Evolutionary conservation across 2,888 invertebrate genomes (phyloP), one percentile per base, ranked within the genome.

Genomic region (Stomorhina lunata): DNA sequence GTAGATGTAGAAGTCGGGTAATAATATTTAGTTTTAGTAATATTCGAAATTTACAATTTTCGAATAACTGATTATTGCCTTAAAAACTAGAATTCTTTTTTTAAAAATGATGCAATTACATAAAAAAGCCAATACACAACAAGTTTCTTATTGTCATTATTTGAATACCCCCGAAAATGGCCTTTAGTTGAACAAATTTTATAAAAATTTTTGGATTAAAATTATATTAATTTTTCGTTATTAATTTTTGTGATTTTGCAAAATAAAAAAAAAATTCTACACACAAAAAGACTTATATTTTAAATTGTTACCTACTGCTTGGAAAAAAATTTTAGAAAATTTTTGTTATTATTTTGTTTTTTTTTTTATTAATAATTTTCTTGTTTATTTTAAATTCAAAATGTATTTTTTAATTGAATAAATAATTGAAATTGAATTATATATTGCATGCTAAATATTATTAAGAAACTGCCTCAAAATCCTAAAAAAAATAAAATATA

Each of bases 201-300:
- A 57, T 25, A 66, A 66, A 27, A 34, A 37, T 65, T 68, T 53
- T 22, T 27, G 27, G 43, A 43, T 4, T 2, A 55, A 55, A 55
- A 43, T 69, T 69, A 55, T 69, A 43, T 55, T 53, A 20, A 40
- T 55, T 69, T 55, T 1, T 50, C 15, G 10, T 66, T 22, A 53
- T 27, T 6, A 25, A 27, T 27, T 6, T 40, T 27, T 68, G 17
- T 68, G 12, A 37, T 15, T 50, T 34, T 34, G 22, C 34, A 10
- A 50, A 48, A 25, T 9, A 2, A 2, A 9, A 22, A 37, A 15
- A 5, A 0, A 37, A 59, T 5, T 12, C 10, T 12, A 1, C 22
- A 3, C 10, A 10, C 10, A 22, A 25, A 48, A 48, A 25, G 48
- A 48, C 48, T 48, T 48, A 48, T 48, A 48, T 12, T 25, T 22